phyloP scores from a whole-genome alignment of 2,888 invertebrate genomes.

The Falcaria lacertinaria region DNA sequence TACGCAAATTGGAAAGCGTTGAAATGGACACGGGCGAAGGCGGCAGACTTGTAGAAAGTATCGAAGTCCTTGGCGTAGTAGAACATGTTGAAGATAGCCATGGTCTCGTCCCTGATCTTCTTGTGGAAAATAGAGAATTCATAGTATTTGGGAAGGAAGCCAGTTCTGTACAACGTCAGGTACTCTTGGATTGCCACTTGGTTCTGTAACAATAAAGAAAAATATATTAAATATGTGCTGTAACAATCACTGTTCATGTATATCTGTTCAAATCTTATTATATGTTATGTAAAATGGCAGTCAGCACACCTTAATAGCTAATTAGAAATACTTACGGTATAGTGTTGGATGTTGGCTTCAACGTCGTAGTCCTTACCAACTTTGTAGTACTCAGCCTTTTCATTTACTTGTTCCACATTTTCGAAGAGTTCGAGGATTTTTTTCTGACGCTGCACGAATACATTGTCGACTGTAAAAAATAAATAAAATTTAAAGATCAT shows the following conservation, averaged over 20 bases:
- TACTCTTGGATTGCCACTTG: constrained; percentile 66
- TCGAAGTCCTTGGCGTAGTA: constrained; percentile 81
- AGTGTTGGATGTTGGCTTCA: constrained; percentile 54
- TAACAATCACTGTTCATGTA: too few species aligned
- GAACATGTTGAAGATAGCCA: constrained; percentile 77
- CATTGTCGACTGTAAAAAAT: constrained; percentile 30
- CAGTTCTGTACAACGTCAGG: constrained; percentile 52
- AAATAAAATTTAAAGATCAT: too few species aligned
- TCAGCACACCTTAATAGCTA: neutral
- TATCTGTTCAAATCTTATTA: too few species aligned
- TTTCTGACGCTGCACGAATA: constrained; percentile 53
- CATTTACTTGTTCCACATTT: constrained; percentile 53
- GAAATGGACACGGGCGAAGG: constrained; percentile 76
- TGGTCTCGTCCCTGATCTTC: constrained; percentile 66
- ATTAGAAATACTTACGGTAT: constrained; percentile 43
- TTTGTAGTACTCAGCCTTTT: constrained; percentile 53
- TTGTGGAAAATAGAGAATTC: constrained; percentile 75
- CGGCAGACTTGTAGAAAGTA: constrained; percentile 79
- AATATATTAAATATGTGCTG: too few species aligned
- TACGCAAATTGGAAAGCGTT: constrained; percentile 83
- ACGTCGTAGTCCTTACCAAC: constrained; percentile 51
- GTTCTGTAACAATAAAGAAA: constrained; percentile 43
- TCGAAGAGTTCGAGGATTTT: constrained; percentile 65
- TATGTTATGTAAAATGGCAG: too few species aligned
- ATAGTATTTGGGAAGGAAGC: constrained; percentile 67